Percentiles rank a stretch among this genome's conserved stretches.
Conservation (phyloP, 2,797 vertebrate genomes). For the Phoebastria nigripes region DNA sequence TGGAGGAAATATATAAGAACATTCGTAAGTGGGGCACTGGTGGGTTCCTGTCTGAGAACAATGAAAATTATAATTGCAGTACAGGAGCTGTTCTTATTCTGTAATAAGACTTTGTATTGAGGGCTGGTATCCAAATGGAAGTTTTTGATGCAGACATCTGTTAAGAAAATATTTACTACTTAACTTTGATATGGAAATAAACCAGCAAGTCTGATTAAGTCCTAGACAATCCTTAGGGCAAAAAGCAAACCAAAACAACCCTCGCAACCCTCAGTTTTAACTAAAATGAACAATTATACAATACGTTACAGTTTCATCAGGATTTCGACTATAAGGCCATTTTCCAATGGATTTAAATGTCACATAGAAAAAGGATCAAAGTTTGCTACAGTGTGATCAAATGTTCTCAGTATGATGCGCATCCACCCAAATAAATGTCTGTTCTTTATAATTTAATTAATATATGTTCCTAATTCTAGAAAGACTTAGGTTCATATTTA, state of each 20-base stretch:
- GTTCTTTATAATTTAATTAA: conserved; percentile 9
- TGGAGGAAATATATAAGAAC: conserved; percentile 35
- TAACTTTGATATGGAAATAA: conserved; percentile 51
- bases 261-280: not conserved
- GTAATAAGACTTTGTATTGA: not conserved
- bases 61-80: conserved; percentile 17
- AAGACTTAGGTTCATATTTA: conserved; percentile 12
- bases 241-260: not conserved
- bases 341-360: not conserved
- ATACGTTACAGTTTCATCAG: not conserved
- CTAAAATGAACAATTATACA: not conserved
- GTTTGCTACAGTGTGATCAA: not conserved
- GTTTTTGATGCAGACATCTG: conserved; percentile 32
- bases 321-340: not conserved
- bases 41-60: conserved; percentile 56
- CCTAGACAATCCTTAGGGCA: not conserved
- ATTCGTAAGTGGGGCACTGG: conserved; percentile 36
- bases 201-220: not conserved
- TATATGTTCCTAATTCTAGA: not conserved
- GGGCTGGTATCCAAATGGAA: conserved; percentile 44
- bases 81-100: conserved; percentile 31
- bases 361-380: not conserved
- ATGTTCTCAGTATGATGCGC: not conserved
- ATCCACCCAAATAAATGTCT: not conserved
- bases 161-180: conserved; percentile 61